Evolutionary conservation across 2,113 vertebrate genomes (phyloP).

Genomic region (Procavia capensis): DNA sequence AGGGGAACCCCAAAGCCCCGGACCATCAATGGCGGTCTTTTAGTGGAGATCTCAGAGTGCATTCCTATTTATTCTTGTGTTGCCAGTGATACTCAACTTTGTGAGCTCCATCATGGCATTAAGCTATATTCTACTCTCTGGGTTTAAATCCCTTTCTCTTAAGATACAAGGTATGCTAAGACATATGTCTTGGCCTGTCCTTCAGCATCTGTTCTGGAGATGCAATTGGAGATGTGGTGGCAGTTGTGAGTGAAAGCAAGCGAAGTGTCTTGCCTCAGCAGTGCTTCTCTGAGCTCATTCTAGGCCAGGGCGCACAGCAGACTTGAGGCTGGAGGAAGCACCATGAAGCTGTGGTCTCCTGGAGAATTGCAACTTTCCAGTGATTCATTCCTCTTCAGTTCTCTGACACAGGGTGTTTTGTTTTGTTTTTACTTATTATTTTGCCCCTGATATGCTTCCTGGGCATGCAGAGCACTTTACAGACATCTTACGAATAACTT

Average conservation of each 20-base stretch:
- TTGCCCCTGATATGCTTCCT: conserved; percentile 25
- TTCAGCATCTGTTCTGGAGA: background rate
- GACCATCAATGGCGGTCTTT: too few relatives aligned
- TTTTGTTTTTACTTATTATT: background rate
- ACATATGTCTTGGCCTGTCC: background rate
- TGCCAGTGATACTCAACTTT: too few relatives aligned
- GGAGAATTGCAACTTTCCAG: background rate
- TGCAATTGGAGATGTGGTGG: background rate
- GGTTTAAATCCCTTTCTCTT: conserved; percentile 29
- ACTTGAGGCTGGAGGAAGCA: background rate
- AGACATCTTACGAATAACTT: background rate
- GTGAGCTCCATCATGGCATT: too few relatives aligned
- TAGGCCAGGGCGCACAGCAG: background rate
- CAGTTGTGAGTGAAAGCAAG: background rate
- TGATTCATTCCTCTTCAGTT: background rate
- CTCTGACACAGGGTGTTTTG: background rate
- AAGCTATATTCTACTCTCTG: background rate
- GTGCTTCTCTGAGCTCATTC: background rate
- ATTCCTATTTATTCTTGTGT: too few relatives aligned
- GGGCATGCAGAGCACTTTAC: background rate
- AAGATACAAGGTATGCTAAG: background rate
- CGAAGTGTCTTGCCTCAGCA: background rate
- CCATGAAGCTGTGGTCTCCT: background rate
- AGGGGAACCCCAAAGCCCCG: too few relatives aligned
- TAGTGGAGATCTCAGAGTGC: too few relatives aligned